A percentile compares a stretch with the other conserved stretches of the same genome.
Evolutionary conservation across 2,113 vertebrate genomes (phyloP).

Genomic region (Herpetotheres cachinnans): DNA sequence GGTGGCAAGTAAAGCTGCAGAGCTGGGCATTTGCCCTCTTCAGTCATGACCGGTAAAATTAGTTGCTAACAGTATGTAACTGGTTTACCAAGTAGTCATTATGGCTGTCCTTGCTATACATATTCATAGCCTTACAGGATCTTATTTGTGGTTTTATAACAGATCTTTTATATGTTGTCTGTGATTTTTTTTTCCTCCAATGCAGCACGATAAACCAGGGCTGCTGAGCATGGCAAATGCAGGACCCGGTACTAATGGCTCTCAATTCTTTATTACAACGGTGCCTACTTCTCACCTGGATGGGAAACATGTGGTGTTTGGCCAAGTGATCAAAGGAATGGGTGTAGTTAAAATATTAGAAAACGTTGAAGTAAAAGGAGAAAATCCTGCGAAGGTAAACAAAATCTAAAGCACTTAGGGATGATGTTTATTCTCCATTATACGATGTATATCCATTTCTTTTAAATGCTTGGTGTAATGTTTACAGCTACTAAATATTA

Average conservation of each 20-base stretch:
- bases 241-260: conserved; percentile 91
- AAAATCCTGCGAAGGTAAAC: conserved; percentile 83
- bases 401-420: background rate
- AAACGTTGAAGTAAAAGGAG: conserved; percentile 82
- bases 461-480: background rate
- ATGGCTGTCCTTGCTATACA: background rate
- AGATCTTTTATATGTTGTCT: background rate
- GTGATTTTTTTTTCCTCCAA: background rate
- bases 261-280: conserved; percentile 96
- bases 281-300: conserved; percentile 92
- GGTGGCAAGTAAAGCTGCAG: background rate
- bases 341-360: conserved; percentile 89
- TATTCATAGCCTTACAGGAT: background rate
- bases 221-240: conserved; percentile 97
- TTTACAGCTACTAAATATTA: background rate
- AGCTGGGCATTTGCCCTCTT: background rate
- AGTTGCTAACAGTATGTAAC: background rate
- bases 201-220: conserved; percentile 88
- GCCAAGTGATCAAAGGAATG: conserved; percentile 90
- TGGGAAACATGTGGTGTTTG: conserved; percentile 93
- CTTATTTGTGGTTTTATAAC: background rate
- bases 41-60: background rate
- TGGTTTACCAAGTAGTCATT: background rate
- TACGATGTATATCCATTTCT: background rate
- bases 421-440: background rate